These are phyloP conservation scores for Tretioscincus oriximinensis DNA, from an alignment of 2,113 vertebrate genomes.

Conservation along the genomic window DNA sequence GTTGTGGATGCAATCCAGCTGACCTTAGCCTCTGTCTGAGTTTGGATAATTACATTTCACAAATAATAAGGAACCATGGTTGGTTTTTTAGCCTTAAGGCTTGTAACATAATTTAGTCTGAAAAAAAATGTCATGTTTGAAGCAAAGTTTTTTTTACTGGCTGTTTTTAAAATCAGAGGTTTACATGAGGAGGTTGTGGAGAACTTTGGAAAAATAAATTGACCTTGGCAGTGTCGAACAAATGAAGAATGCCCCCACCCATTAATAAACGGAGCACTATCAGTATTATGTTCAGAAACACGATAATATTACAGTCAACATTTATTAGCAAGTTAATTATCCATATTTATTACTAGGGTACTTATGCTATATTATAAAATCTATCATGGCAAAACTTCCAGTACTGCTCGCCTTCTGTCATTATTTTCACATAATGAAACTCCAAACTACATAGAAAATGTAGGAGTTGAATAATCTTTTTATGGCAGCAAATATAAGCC, in stretches of 20 bases:
- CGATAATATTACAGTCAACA: background rate
- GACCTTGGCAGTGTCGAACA: background rate
- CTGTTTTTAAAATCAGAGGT: background rate
- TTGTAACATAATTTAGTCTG: slow-evolving; percentile 11
- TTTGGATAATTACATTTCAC: slow-evolving; percentile 15
- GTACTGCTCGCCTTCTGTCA: background rate
- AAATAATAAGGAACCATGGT: background rate
- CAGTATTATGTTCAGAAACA: background rate
- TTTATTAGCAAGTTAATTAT: slow-evolving; percentile 8
- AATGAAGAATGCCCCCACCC: background rate
- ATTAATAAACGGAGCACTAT: background rate
- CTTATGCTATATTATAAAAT: background rate
- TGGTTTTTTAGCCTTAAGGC: slow-evolving; percentile 3
- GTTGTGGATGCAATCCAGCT: background rate
- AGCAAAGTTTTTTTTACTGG: background rate
- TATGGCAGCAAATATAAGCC: background rate
- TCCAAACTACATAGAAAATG: background rate
- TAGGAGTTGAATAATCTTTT: background rate
- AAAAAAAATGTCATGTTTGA: background rate
- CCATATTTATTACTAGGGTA: background rate
- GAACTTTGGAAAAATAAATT: background rate
- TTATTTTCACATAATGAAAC: slow-evolving; percentile 16
- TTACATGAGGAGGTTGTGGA: background rate
- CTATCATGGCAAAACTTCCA: background rate
- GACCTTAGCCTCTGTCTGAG: background rate